A percentile compares a stretch with the other conserved stretches of the same genome.
These are phyloP conservation scores for Dysmachus trigonus DNA, from an alignment of 2,888 invertebrate genomes.

Conservation along the genomic window DNA sequence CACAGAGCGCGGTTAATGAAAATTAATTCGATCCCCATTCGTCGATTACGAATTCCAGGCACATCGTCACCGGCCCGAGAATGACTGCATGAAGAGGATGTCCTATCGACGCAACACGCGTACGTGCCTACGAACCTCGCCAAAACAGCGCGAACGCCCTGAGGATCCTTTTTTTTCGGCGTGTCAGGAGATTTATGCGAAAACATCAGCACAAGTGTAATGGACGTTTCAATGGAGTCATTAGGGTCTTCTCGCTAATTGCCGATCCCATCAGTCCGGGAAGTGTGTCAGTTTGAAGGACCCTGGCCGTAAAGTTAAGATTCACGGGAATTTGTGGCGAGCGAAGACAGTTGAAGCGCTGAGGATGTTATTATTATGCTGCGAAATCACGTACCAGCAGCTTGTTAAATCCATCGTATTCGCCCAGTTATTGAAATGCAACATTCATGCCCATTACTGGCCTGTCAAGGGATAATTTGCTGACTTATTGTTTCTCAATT, in stretches of 20 bases:
- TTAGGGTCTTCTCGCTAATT: constrained; percentile 39
- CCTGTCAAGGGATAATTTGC: constrained; percentile 7
- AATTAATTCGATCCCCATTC: constrained; percentile 36
- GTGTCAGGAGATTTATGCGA: not conserved
- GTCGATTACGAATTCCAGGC: constrained; percentile 32
- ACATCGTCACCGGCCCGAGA: not conserved
- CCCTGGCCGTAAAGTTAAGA: not conserved
- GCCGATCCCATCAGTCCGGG: not conserved
- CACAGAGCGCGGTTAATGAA: constrained; percentile 8
- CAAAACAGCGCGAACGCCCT: not conserved
- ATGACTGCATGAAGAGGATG: constrained; percentile 18
- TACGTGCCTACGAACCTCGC: not conserved
- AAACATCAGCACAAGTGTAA: constrained; percentile 9
- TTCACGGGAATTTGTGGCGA: not conserved
- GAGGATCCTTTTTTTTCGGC: not conserved
- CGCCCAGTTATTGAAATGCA: not conserved
- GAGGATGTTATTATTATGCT: constrained; percentile 6
- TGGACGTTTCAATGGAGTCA: constrained; percentile 41
- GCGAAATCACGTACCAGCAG: not conserved
- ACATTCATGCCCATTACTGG: not conserved
- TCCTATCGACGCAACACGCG: not conserved
- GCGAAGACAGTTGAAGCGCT: too few species aligned
- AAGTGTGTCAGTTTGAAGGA: not conserved
- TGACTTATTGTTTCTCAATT: not conserved
- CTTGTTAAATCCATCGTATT: not conserved